These are phyloP conservation scores for Melanerpes formicivorus DNA, from an alignment of 2,113 vertebrate genomes.

Conservation along the genomic window DNA sequence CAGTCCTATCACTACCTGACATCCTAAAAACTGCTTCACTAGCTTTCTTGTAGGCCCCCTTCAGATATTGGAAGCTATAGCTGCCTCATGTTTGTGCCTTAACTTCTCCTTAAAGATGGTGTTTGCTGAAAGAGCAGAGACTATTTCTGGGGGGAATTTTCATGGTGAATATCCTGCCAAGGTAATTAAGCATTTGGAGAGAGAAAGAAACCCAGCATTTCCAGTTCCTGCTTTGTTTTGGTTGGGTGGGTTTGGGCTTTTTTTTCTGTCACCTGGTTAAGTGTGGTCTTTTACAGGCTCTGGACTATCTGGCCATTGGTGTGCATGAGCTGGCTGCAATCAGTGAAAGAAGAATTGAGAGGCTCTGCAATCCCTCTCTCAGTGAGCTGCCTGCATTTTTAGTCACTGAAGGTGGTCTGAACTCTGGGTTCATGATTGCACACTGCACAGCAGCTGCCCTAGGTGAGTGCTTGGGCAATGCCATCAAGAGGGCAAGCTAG, in stretches of 20 bases:
- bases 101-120: conserved; percentile 88
- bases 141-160: conserved; percentile 98
- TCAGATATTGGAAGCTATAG: neutral
- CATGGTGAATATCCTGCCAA: conserved; percentile 97
- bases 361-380: conserved; percentile 95
- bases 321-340: conserved; percentile 95
- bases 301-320: conserved; percentile 91
- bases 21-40: too few species aligned
- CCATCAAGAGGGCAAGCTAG: neutral
- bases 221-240: neutral
- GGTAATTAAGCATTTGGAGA: conserved; percentile 62
- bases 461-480: conserved; percentile 77
- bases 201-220: neutral
- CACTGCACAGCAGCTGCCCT: conserved; percentile 96
- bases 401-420: conserved; percentile 95
- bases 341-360: conserved; percentile 94
- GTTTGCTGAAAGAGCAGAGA: conserved; percentile 94
- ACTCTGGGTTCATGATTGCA: conserved; percentile 99
- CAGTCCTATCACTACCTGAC: too few species aligned
- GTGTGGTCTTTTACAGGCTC: conserved; percentile 76
- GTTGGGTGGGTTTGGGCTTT: neutral
- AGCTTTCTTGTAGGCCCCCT: too few species aligned
- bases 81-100: conserved; percentile 53
- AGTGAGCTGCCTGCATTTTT: conserved; percentile 95
- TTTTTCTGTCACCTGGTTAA: neutral